Evolutionary conservation across 2,113 vertebrate genomes (phyloP).

Genomic region (Etheostoma cragini): DNA sequence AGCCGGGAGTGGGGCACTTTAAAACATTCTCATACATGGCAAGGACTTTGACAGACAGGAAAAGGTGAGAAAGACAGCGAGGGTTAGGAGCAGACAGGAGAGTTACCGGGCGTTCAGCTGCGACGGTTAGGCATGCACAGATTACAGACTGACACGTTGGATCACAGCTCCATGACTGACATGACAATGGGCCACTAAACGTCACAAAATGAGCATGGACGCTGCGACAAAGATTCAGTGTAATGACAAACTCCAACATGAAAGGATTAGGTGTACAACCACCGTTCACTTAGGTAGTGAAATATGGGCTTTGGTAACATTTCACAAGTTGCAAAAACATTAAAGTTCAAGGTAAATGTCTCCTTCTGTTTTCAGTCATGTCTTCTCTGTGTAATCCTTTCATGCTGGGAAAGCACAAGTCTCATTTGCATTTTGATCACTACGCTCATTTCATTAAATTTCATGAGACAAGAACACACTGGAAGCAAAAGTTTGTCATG

Average conservation of each 20-base stretch:
- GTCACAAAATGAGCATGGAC: not conserved
- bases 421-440: constrained; percentile 45
- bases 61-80: constrained; percentile 86
- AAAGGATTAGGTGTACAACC: constrained; percentile 1
- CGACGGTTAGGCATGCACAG: constrained; percentile 56
- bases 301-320: not conserved
- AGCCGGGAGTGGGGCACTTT: constrained; percentile 99
- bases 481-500: constrained; percentile 32
- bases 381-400: constrained; percentile 14
- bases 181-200: not conserved
- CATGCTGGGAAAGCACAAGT: constrained; percentile 28
- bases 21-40: constrained; percentile 99
- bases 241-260: not conserved
- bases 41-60: constrained; percentile 96
- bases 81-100: constrained; percentile 81
- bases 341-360: not conserved
- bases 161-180: constrained; percentile 14
- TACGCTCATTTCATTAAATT: constrained; percentile 37
- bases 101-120: constrained; percentile 48
- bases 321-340: not conserved
- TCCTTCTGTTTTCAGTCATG: not conserved
- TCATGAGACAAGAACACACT: constrained; percentile 31
- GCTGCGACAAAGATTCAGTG: not conserved
- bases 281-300: not conserved
- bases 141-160: constrained; percentile 1